phyloP scores from a whole-genome alignment of 2,888 invertebrate species.

The Blomia tropicalis region DNA sequence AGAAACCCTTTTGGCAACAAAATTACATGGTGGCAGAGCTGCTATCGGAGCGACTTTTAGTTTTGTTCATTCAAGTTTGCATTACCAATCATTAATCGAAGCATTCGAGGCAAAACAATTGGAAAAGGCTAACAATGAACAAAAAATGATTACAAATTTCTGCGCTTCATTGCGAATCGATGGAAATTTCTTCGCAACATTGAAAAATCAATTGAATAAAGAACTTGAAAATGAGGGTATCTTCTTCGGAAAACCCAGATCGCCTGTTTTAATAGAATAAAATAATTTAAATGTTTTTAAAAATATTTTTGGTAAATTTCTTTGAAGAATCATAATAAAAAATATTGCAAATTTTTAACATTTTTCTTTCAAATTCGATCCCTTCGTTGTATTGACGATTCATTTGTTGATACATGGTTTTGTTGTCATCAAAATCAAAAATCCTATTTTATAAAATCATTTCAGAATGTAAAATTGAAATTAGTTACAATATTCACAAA shows the following conservation, averaged over 20 bases:
- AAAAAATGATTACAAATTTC: background rate
- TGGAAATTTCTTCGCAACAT: slow-evolving; percentile 11
- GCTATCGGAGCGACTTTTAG: slow-evolving; percentile 54
- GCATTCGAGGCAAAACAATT: slow-evolving; percentile 1
- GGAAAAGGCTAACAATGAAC: slow-evolving; percentile 2
- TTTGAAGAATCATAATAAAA: too few species aligned
- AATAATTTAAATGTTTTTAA: too few species aligned
- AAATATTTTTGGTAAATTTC: background rate
- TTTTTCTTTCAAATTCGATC: too few species aligned
- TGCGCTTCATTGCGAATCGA: background rate
- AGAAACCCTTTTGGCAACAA: slow-evolving; percentile 49
- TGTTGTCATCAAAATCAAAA: too few species aligned
- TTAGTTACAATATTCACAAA: too few species aligned
- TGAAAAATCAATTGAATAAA: slow-evolving; percentile 8
- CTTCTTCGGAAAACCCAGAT: slow-evolving; percentile 4
- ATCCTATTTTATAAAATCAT: background rate
- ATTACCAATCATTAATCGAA: background rate
- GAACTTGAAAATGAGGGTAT: background rate
- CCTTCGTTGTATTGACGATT: too few species aligned
- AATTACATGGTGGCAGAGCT: slow-evolving; percentile 52
- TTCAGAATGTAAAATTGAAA: too few species aligned
- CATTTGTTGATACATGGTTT: too few species aligned
- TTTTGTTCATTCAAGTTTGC: slow-evolving; percentile 17
- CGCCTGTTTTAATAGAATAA: slow-evolving; percentile 7
- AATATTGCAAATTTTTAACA: background rate